Evolutionary conservation across 2,888 invertebrate species (phyloP).

Genomic region (Harpalus rufipes): DNA sequence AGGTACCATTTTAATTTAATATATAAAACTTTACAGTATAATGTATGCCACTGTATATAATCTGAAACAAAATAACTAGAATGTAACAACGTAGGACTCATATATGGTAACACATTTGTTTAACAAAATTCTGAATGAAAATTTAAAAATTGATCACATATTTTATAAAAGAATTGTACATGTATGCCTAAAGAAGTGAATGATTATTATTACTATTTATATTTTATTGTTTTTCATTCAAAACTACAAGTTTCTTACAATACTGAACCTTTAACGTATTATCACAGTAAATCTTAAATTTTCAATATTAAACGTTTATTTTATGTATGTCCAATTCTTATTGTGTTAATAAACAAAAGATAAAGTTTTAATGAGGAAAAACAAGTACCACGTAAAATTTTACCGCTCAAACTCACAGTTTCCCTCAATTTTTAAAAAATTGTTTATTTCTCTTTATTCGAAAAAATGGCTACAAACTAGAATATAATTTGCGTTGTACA

Average conservation of each 20-base stretch:
- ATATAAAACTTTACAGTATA: slow-evolving; percentile 30
- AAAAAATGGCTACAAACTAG: slow-evolving; percentile 9
- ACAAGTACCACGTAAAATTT: not conserved
- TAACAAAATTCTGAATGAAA: slow-evolving; percentile 12
- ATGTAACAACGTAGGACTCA: not conserved
- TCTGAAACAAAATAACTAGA: not conserved
- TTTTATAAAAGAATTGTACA: not conserved
- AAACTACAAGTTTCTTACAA: not conserved
- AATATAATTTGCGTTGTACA: not conserved
- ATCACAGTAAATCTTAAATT: not conserved
- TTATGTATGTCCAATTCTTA: not conserved
- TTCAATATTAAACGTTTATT: not conserved
- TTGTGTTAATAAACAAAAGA: not conserved
- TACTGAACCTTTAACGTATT: not conserved
- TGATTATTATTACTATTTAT: not conserved
- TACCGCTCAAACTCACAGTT: slow-evolving; percentile 31
- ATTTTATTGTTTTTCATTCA: not conserved
- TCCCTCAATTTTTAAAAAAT: slow-evolving; percentile 20
- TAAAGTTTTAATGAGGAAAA: not conserved
- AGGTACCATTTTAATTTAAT: slow-evolving; percentile 81
- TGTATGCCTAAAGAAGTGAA: not conserved
- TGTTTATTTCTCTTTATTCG: not conserved
- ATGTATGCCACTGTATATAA: not conserved
- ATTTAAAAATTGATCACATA: not conserved
- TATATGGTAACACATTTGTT: not conserved